Evolutionary conservation across 1,140 invertebrate genomes (phyloP).

Genomic region (Leptestheria dahalacensis): DNA sequence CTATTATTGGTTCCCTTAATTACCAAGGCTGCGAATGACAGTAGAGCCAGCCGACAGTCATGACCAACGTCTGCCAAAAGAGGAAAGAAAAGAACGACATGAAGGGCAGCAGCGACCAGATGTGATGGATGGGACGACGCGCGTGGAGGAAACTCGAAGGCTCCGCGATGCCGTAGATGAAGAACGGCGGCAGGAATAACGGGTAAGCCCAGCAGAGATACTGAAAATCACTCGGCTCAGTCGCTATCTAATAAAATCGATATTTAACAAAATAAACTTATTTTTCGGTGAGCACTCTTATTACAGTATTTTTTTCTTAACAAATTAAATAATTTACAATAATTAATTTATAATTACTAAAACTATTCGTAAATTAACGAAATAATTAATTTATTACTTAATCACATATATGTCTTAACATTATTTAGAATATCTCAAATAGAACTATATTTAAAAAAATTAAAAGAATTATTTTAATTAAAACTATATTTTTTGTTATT

Average conservation of each 20-base stretch:
- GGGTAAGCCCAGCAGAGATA: constrained; percentile 6
- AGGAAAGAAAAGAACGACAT: constrained; percentile 14
- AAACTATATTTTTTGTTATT: background rate
- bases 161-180: constrained; percentile 7
- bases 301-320: too few relatives aligned
- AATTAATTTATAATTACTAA: too few relatives aligned
- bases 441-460: too few relatives aligned
- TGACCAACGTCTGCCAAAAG: constrained; percentile 10
- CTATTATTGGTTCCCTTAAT: background rate
- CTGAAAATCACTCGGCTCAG: constrained; percentile 15
- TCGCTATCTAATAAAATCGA: constrained; percentile 3
- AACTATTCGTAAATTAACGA: too few relatives aligned
- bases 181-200: constrained; percentile 10
- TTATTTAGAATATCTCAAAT: too few relatives aligned
- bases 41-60: constrained; percentile 13
- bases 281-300: too few relatives aligned
- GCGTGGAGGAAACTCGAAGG: constrained; percentile 6
- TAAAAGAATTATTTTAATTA: too few relatives aligned
- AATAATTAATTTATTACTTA: too few relatives aligned
- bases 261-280: background rate
- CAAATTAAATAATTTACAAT: too few relatives aligned
- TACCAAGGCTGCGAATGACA: constrained; percentile 15
- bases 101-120: constrained; percentile 12
- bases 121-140: constrained; percentile 5
- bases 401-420: too few relatives aligned